These are phyloP conservation scores for Neodon shergylaensis DNA, from an alignment of 2,113 vertebrate genomes.

Conservation along the genomic window DNA sequence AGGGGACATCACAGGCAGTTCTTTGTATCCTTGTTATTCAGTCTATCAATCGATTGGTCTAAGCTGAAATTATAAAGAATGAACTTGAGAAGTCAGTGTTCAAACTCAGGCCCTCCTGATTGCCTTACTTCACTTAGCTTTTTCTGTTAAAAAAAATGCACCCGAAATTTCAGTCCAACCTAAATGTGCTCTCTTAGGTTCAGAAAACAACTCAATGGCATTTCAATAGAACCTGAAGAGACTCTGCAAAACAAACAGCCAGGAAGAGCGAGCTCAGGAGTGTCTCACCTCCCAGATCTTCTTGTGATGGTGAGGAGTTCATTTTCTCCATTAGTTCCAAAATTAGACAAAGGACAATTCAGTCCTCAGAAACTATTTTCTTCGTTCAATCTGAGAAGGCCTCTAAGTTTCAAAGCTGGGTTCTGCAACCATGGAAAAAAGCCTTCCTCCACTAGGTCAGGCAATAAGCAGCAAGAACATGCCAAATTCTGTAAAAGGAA, in stretches of 20 bases:
- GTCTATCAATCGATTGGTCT: not conserved
- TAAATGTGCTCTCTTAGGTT: not conserved
- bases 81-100: not conserved
- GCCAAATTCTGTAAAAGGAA: not conserved
- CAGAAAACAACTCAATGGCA: not conserved
- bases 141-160: not conserved
- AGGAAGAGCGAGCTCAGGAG: not conserved
- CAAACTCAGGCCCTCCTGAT: not conserved
- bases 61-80: not conserved
- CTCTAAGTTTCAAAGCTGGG: conserved; percentile 17
- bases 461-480: not conserved
- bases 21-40: not conserved
- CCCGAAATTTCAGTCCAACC: not conserved
- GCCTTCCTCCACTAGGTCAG: not conserved
- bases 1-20: not conserved
- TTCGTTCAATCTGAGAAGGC: conserved; percentile 7
- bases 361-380: conserved; percentile 1
- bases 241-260: not conserved
- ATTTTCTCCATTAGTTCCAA: not conserved
- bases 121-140: not conserved
- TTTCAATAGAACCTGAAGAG: not conserved
- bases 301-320: not conserved
- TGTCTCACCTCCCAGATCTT: not conserved
- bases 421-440: not conserved
- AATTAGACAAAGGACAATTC: not conserved